Percentiles rank a stretch among this genome's conserved stretches.
Evolutionary conservation across 2,797 vertebrate genomes (phyloP).

Genomic region (Cheirogaleus major): DNA sequence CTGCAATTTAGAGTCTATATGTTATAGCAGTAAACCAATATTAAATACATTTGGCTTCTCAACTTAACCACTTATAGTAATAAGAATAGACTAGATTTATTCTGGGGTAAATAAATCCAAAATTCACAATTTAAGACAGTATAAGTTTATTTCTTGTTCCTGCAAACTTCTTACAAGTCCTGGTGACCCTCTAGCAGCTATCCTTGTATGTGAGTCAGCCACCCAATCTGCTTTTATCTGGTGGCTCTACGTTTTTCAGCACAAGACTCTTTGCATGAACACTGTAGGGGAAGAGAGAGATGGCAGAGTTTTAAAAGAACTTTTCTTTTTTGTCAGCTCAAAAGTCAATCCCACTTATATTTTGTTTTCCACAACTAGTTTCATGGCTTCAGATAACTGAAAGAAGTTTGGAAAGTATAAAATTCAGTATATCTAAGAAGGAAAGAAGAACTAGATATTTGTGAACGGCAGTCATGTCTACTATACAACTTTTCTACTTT

Average conservation of each 20-base stretch:
- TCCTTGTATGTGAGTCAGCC: not conserved
- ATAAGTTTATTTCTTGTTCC: not conserved
- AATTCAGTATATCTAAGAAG: not conserved
- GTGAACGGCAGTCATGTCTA: not conserved
- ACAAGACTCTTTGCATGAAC: not conserved
- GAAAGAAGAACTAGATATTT: not conserved
- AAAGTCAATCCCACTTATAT: not conserved
- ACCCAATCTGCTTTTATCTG: not conserved
- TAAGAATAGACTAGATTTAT: not conserved
- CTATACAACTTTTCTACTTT: not conserved
- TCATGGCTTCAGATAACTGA: not conserved
- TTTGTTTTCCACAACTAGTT: conserved; percentile 10
- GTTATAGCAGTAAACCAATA: not conserved
- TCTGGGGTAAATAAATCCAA: not conserved
- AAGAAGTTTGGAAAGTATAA: not conserved
- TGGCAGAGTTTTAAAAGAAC: not conserved
- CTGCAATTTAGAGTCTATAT: not conserved
- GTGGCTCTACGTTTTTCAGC: not conserved
- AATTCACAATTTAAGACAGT: not conserved
- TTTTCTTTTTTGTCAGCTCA: not conserved
- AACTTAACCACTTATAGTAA: not conserved
- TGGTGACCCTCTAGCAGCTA: not conserved
- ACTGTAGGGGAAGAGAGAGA: not conserved
- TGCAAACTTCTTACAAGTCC: not conserved
- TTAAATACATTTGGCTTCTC: not conserved